These are phyloP conservation scores for Sinocyclocheilus anshuiensis DNA, from an alignment of 2,113 vertebrate species.

Conservation along the genomic window DNA sequence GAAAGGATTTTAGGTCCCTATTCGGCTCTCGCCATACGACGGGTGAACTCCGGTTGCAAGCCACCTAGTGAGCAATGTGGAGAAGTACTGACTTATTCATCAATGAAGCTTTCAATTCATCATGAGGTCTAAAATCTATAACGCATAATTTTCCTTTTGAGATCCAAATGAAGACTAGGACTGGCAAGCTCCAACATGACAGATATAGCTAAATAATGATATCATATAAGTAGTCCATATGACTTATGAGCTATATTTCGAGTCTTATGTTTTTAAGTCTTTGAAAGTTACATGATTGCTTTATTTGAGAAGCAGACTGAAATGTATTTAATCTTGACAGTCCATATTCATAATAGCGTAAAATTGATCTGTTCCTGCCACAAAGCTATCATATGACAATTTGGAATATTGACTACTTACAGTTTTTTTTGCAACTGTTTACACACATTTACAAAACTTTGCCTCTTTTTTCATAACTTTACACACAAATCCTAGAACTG, in stretches of 20 bases:
- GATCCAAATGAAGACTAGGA: neutral
- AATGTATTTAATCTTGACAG: neutral
- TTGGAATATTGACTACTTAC: no score
- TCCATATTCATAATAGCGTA: neutral
- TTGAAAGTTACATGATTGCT: neutral
- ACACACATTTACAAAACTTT: no score
- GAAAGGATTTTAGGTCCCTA: conserved; percentile 32
- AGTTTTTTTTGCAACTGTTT: no score
- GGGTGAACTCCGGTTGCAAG: conserved; percentile 3
- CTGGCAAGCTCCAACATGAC: neutral
- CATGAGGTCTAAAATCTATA: conserved; percentile 18
- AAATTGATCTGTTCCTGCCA: no score
- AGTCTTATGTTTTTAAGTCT: neutral
- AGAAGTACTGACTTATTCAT: conserved; percentile 35
- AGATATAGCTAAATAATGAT: neutral
- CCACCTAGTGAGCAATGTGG: neutral
- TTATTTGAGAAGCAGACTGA: neutral
- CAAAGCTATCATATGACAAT: no score
- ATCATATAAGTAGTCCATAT: neutral
- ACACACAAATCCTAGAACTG: no score
- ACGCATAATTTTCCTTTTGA: neutral
- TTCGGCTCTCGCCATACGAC: conserved; percentile 4
- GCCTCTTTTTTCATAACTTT: no score
- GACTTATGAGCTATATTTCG: no score
- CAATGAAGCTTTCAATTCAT: conserved; percentile 19